A percentile compares a stretch with the other conserved stretches of the same genome.
These are phyloP conservation scores for Epirrhoe tristata DNA, from an alignment of 2,888 invertebrate genomes.

Conservation along the genomic window DNA sequence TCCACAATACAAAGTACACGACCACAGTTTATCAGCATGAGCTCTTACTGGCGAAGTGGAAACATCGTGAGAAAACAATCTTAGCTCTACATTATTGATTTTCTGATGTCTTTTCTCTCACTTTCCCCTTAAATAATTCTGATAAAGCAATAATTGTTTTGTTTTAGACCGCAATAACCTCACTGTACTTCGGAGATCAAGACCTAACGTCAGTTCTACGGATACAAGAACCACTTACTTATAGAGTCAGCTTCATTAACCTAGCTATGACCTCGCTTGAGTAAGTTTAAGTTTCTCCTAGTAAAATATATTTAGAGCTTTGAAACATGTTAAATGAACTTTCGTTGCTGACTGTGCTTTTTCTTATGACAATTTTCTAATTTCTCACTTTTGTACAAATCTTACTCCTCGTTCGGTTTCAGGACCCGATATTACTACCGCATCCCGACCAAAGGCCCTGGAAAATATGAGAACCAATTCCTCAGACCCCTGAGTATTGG, in stretches of 20 bases:
- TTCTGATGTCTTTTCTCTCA: no score
- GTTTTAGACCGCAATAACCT: conserved; percentile 55
- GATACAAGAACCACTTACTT: conserved; percentile 30
- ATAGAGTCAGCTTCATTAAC: conserved; percentile 50
- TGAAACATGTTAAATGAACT: no score
- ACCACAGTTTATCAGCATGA: no score
- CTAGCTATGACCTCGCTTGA: conserved; percentile 59
- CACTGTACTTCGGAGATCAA: conserved; percentile 61
- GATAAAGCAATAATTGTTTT: neutral
- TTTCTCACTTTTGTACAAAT: neutral
- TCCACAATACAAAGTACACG: no score
- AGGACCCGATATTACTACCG: conserved; percentile 71
- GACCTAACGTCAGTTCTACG: conserved; percentile 64
- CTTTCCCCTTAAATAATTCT: no score
- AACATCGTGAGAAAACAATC: no score
- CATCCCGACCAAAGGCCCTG: conserved; percentile 67
- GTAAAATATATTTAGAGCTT: neutral
- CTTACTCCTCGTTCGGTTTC: conserved; percentile 33
- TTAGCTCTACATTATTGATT: no score
- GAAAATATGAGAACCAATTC: conserved; percentile 76
- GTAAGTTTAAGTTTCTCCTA: conserved; percentile 62
- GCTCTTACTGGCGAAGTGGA: no score
- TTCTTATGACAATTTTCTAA: neutral
- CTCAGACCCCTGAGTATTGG: conserved; percentile 71
- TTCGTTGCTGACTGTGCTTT: no score